phyloP scores from a whole-genome alignment of 2,113 vertebrate species.

The Holacanthus passer region DNA sequence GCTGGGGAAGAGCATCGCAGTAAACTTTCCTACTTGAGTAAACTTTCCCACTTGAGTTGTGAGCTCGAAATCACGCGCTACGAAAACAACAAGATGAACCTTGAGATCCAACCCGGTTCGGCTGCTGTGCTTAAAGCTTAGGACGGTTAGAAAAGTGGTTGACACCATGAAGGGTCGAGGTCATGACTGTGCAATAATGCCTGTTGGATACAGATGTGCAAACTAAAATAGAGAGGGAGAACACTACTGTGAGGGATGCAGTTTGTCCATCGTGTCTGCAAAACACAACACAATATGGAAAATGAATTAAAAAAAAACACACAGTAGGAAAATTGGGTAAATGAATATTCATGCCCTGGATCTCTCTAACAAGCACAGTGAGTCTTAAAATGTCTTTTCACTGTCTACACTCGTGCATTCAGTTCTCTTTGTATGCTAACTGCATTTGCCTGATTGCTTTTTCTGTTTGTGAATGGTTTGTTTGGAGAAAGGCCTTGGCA shows the following conservation, averaged over 20 bases:
- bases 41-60: slow-evolving; percentile 1
- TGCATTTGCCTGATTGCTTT: slow-evolving; percentile 80
- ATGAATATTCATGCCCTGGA: slow-evolving; percentile 79
- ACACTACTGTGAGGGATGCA: slow-evolving; percentile 1
- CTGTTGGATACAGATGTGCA: neutral
- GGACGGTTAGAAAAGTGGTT: neutral
- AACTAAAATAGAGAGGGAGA: neutral
- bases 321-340: slow-evolving; percentile 55
- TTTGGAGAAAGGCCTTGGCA: slow-evolving; percentile 77
- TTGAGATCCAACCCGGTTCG: neutral
- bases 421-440: slow-evolving; percentile 71
- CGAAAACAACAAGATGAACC: slow-evolving; percentile 16
- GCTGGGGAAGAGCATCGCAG: slow-evolving; percentile 15
- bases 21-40: slow-evolving; percentile 10
- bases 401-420: slow-evolving; percentile 64
- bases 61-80: slow-evolving; percentile 13
- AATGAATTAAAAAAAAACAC: slow-evolving; percentile 73
- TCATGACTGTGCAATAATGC: slow-evolving; percentile 10
- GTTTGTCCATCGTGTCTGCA: slow-evolving; percentile 47
- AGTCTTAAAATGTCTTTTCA: slow-evolving; percentile 72
- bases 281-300: slow-evolving; percentile 59
- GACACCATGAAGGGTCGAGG: neutral
- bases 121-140: neutral
- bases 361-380: slow-evolving; percentile 66
- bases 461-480: slow-evolving; percentile 80